These are phyloP conservation scores for Dicrostonyx torquatus DNA, from an alignment of 2,797 vertebrate species.

Conservation along the genomic window DNA sequence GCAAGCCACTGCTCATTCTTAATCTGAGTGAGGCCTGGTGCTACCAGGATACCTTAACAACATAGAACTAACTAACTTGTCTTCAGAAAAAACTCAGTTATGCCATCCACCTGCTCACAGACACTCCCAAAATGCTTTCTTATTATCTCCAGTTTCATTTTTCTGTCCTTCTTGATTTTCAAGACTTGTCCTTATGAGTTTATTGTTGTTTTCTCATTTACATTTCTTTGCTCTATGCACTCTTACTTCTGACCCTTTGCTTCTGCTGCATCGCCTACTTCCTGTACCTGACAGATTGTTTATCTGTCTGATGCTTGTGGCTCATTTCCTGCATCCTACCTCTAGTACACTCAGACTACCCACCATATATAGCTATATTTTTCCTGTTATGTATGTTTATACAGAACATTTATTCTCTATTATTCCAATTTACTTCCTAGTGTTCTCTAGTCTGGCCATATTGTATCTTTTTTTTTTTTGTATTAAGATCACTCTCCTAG, in stretches of 20 bases:
- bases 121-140: background rate
- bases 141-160: background rate
- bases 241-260: background rate
- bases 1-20: background rate
- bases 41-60: background rate
- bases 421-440: background rate
- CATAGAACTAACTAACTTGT: background rate
- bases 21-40: background rate
- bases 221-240: background rate
- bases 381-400: background rate
- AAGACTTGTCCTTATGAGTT: background rate
- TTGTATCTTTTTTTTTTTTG: constrained; percentile 24
- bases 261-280: background rate
- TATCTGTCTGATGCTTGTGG: background rate
- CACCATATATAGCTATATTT: background rate
- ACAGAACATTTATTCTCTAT: background rate
- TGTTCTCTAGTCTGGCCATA: constrained; percentile 16
- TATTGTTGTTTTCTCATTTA: background rate
- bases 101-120: background rate
- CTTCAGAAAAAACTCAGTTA: constrained; percentile 11
- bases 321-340: background rate
- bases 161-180: constrained; percentile 31
- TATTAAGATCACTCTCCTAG: background rate
- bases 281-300: background rate
- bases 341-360: background rate